These are phyloP conservation scores for Halichondria panicea DNA, from an alignment of 37 sponge, comb jelly and placozoan genomes.

Conservation along the genomic window DNA sequence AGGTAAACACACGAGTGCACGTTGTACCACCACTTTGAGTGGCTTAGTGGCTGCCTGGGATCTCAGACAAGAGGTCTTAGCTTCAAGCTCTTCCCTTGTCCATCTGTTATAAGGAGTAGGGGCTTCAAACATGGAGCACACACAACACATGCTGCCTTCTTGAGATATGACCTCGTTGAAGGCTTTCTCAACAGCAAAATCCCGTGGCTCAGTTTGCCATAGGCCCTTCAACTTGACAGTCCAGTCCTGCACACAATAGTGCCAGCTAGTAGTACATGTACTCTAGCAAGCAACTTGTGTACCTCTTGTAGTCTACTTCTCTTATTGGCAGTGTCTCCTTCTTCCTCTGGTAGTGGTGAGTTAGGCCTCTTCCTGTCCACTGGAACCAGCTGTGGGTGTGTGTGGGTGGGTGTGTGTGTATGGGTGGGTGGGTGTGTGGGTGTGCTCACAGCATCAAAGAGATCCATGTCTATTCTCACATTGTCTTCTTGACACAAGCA, in stretches of 20 bases:
- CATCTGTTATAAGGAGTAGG: slow-evolving; percentile 61
- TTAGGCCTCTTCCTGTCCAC: too few relatives aligned
- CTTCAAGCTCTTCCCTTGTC: too few relatives aligned
- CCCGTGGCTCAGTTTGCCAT: slow-evolving; percentile 65
- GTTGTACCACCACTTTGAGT: slow-evolving; percentile 52
- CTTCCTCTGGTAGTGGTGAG: background rate
- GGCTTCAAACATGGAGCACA: slow-evolving; percentile 53
- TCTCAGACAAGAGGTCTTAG: too few relatives aligned
- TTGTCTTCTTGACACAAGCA: slow-evolving; percentile 83
- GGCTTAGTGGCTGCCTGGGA: background rate
- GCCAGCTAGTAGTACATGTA: too few relatives aligned
- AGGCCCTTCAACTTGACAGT: slow-evolving; percentile 57
- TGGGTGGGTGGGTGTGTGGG: too few relatives aligned
- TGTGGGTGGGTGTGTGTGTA: too few relatives aligned
- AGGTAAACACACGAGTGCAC: slow-evolving; percentile 40
- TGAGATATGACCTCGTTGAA: slow-evolving; percentile 61
- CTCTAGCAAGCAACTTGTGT: too few relatives aligned
- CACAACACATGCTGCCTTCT: slow-evolving; percentile 53
- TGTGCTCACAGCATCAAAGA: too few relatives aligned
- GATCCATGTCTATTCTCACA: slow-evolving; percentile 94
- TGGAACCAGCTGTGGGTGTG: too few relatives aligned
- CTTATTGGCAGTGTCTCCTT: background rate
- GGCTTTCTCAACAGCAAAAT: slow-evolving; percentile 61
- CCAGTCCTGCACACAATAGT: slow-evolving; percentile 46
- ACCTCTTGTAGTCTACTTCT: too few relatives aligned